Evolutionary conservation across 1,140 invertebrate genomes (phyloP).

Genomic region (Drosophila rufa): DNA sequence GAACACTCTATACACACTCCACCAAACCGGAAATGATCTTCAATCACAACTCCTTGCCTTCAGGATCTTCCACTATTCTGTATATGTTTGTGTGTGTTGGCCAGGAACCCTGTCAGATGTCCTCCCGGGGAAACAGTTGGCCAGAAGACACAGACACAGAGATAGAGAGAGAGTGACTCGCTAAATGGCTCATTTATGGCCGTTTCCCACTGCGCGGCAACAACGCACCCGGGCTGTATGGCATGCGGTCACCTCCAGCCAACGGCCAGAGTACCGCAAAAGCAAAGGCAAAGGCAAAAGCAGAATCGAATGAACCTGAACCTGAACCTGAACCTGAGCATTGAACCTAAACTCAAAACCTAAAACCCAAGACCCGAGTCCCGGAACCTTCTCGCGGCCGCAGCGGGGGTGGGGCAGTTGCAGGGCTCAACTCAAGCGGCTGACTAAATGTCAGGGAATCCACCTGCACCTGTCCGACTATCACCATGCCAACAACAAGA

Average conservation of each 20-base stretch:
- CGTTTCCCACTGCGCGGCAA: slow-evolving; percentile 73
- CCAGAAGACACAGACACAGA: slow-evolving; percentile 35
- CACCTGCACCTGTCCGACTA: slow-evolving; percentile 80
- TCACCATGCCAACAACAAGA: slow-evolving; percentile 75
- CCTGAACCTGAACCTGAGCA: slow-evolving; percentile 37
- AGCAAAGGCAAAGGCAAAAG: slow-evolving; percentile 77
- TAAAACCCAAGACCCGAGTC: slow-evolving; percentile 7
- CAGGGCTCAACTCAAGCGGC: slow-evolving; percentile 62
- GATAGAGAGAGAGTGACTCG: slow-evolving; percentile 75
- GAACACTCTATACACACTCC: slow-evolving; percentile 6
- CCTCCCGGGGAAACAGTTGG: slow-evolving; percentile 60
- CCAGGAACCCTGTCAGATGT: slow-evolving; percentile 34
- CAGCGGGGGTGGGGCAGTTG: slow-evolving; percentile 19
- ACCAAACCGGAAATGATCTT: slow-evolving; percentile 48
- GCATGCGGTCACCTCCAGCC: slow-evolving; percentile 67
- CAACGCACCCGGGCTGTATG: slow-evolving; percentile 55
- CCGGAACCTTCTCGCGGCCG: neutral
- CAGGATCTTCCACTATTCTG: slow-evolving; percentile 26
- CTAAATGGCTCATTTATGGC: slow-evolving; percentile 81
- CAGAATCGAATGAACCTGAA: slow-evolving; percentile 75
- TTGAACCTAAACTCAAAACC: slow-evolving; percentile 3
- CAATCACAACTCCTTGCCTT: slow-evolving; percentile 52
- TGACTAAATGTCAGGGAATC: slow-evolving; percentile 75
- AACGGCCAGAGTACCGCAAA: slow-evolving; percentile 56
- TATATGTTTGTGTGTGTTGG: neutral